Evolutionary conservation across 2,113 vertebrate genomes (phyloP).

Genomic region (Brienomyrus longianalis): DNA sequence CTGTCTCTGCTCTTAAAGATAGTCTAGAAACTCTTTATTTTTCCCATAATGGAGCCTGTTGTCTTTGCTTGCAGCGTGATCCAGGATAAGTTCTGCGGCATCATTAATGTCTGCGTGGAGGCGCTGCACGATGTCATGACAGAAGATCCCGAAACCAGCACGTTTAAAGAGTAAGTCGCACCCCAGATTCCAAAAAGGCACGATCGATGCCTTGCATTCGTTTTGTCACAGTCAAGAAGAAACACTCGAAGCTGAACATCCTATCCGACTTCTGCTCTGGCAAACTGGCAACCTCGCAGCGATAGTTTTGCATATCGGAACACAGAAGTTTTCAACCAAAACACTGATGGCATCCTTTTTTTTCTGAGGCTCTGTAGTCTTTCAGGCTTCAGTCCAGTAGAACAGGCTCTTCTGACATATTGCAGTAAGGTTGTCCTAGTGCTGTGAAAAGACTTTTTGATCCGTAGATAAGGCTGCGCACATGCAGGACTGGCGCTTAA

Average conservation of each 20-base stretch:
- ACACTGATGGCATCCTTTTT: not conserved
- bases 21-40: not conserved
- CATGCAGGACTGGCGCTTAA: not conserved
- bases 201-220: not conserved
- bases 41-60: not conserved
- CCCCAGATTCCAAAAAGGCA: not conserved
- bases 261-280: not conserved
- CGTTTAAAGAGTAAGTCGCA: constrained; percentile 85
- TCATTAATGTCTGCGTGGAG: constrained; percentile 89
- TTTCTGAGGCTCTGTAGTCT: not conserved
- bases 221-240: not conserved
- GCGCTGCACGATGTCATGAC: constrained; percentile 93
- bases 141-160: constrained; percentile 83
- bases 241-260: not conserved
- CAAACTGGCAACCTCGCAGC: not conserved
- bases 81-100: constrained; percentile 96
- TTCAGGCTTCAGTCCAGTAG: not conserved
- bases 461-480: not conserved
- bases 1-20: not conserved
- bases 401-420: not conserved
- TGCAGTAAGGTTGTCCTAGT: not conserved
- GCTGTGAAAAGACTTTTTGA: not conserved
- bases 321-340: not conserved
- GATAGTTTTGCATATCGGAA: not conserved
- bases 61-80: constrained; percentile 68